Conservation (phyloP, 2,797 vertebrate genomes). For the Tolypeutes matacus region DNA sequence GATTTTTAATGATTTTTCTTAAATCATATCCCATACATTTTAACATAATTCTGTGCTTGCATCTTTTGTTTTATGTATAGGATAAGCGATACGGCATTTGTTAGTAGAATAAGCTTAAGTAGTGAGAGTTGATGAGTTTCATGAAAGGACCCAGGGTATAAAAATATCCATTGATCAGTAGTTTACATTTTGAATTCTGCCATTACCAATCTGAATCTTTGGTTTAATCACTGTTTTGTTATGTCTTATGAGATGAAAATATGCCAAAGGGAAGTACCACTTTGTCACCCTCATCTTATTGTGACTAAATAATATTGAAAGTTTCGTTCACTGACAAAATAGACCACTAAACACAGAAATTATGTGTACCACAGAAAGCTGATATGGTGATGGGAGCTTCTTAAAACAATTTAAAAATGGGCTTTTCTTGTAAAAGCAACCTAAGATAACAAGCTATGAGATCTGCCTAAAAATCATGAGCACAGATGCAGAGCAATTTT, state of each 20-base stretch:
- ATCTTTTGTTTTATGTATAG: background rate
- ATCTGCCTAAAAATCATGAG: background rate
- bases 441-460: background rate
- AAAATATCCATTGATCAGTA: slow-evolving; percentile 47
- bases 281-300: slow-evolving; percentile 8
- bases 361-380: background rate
- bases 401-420: background rate
- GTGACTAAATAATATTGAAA: slow-evolving; percentile 35
- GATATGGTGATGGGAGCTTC: background rate
- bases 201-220: slow-evolving; percentile 22
- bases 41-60: background rate
- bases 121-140: slow-evolving; percentile 13
- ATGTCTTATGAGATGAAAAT: slow-evolving; percentile 68
- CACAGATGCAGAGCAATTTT: background rate
- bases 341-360: slow-evolving; percentile 34
- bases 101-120: background rate
- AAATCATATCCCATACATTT: background rate
- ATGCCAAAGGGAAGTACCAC: slow-evolving; percentile 26
- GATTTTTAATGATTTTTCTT: background rate
- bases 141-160: slow-evolving; percentile 25
- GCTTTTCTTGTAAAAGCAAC: background rate
- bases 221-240: slow-evolving; percentile 65
- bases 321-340: slow-evolving; percentile 47
- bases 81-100: background rate
- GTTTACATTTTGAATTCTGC: slow-evolving; percentile 57